These are phyloP conservation scores for Drosophila sp. DNA, from an alignment of 1,140 invertebrate species.

Conservation along the genomic window DNA sequence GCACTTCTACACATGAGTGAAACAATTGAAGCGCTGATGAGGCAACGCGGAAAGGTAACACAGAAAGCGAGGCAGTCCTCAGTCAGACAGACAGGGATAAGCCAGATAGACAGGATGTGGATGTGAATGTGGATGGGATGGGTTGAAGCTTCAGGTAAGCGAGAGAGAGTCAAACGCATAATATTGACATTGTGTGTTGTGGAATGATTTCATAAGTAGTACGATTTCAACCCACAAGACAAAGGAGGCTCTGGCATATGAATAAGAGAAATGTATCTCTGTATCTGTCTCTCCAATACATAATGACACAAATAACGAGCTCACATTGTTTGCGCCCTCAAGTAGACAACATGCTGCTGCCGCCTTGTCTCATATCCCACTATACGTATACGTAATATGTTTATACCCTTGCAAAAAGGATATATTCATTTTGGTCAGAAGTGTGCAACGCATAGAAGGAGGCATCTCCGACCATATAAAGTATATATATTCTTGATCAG, in stretches of 20 bases:
- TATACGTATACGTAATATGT: slow-evolving; percentile 72
- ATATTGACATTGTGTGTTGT: slow-evolving; percentile 63
- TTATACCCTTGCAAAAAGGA: neutral
- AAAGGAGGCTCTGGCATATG: slow-evolving; percentile 56
- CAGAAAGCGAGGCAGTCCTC: neutral
- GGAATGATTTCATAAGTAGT: slow-evolving; percentile 73
- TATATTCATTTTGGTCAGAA: too few relatives aligned
- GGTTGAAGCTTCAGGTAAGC: slow-evolving; percentile 14
- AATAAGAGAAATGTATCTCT: slow-evolving; percentile 40
- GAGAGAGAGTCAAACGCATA: slow-evolving; percentile 42
- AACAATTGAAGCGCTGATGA: slow-evolving; percentile 77
- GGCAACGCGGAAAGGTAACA: slow-evolving; percentile 12
- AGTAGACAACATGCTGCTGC: slow-evolving; percentile 62
- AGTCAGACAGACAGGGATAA: slow-evolving; percentile 15
- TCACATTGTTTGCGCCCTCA: slow-evolving; percentile 67
- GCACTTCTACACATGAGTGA: slow-evolving; percentile 78
- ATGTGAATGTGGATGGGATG: neutral
- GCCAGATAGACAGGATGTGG: slow-evolving; percentile 1
- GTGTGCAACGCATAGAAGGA: too few relatives aligned
- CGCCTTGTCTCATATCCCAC: neutral
- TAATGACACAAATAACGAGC: slow-evolving; percentile 82
- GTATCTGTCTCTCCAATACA: slow-evolving; percentile 35
- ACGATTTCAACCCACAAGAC: slow-evolving; percentile 44
- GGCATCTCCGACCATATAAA: too few relatives aligned
- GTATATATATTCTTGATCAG: too few relatives aligned